Percentiles rank a stretch among this genome's conserved stretches.
Evolutionary conservation across 2,797 vertebrate genomes (phyloP).

Genomic region (Sphenopsis melanotis): DNA sequence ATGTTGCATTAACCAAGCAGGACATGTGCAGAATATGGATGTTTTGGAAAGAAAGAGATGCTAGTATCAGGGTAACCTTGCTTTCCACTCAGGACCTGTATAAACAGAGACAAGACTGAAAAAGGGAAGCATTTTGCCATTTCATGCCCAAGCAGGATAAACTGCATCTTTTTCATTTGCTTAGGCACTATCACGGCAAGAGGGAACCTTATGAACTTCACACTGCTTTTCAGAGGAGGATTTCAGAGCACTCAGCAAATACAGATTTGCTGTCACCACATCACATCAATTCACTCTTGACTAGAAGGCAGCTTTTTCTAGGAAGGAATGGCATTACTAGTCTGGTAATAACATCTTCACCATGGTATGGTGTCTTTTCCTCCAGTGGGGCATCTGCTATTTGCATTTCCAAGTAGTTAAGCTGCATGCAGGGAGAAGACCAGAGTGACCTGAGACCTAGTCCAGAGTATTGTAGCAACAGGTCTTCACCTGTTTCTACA

Average conservation of each 20-base stretch:
- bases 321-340: background rate
- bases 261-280: background rate
- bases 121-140: background rate
- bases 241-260: background rate
- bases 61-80: background rate
- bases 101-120: background rate
- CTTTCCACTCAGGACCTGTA: background rate
- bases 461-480: background rate
- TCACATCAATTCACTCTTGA: background rate
- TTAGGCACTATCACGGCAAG: background rate
- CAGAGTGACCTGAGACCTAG: background rate
- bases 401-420: background rate
- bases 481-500: too few species aligned
- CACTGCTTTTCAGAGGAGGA: background rate
- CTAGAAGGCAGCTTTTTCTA: background rate
- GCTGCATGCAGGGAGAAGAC: background rate
- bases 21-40: constrained; percentile 2
- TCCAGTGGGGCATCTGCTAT: background rate
- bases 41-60: background rate
- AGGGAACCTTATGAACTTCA: background rate
- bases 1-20: background rate
- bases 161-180: background rate
- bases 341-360: background rate
- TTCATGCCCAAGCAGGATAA: background rate
- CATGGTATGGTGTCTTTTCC: background rate